phyloP scores from a whole-genome alignment of 92 coral and sea anemone species.

The Ricordea florida region DNA sequence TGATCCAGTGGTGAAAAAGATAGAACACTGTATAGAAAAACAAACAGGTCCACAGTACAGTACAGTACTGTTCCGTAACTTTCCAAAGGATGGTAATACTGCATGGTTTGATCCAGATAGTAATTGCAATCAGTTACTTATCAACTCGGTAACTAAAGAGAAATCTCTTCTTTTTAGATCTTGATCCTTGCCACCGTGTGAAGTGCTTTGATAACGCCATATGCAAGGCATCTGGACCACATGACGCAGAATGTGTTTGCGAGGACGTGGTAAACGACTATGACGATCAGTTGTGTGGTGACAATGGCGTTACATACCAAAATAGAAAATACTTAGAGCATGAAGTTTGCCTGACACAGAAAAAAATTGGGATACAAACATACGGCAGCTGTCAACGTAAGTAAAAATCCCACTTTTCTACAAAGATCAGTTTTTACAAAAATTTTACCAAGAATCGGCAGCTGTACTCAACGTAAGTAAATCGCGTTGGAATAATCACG shows the following conservation, averaged over 20 bases:
- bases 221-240: conserved; percentile 57
- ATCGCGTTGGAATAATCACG: too few relatives aligned
- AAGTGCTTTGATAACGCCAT: conserved; percentile 54
- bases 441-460: too few relatives aligned
- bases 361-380: conserved; percentile 17
- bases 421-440: background rate
- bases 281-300: conserved; percentile 55
- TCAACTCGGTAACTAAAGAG: too few relatives aligned
- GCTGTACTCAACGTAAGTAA: too few relatives aligned
- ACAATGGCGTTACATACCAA: conserved; percentile 50
- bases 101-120: too few relatives aligned
- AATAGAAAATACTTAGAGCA: conserved; percentile 30
- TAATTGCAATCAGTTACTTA: too few relatives aligned
- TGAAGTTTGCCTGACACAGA: conserved; percentile 44
- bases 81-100: too few relatives aligned
- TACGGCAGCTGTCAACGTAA: conserved; percentile 66
- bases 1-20: too few relatives aligned
- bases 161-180: conserved; percentile 38
- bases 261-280: conserved; percentile 42
- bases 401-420: background rate
- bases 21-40: too few relatives aligned
- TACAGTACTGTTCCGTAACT: too few relatives aligned
- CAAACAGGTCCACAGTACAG: too few relatives aligned
- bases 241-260: conserved; percentile 71
- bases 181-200: conserved; percentile 71